Base-by-base conservation (phyloP, 2,888 invertebrate species). In the Epirrhoe alternata region DNA sequence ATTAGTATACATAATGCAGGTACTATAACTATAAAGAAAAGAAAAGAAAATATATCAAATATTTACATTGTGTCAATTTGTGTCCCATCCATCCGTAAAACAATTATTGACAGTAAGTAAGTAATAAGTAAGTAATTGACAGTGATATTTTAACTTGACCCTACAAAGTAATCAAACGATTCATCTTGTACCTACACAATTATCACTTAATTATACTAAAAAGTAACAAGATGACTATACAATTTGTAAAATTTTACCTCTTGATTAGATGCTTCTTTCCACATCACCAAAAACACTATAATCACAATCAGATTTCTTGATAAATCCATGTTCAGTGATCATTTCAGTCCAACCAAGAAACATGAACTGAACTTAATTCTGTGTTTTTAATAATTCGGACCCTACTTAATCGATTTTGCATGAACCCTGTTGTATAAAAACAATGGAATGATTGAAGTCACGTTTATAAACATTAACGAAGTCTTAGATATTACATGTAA, bases 361-460 rank as follows among this genome's bases (percentile, higher is more conserved):
- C 24, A 17, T 17, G 5, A 38, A 66, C 31, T 66, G 49, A 49
- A 0, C 38, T 4, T 6, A n/a, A 12, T 47, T 10, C 0, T 6
- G 30, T 56, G 51, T 59, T 63, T 47, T 17, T 10, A 6, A 54
- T 30, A 24, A 2, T 42, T 54, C 54, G 2, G 6, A 42, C 12
- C 14, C 57, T 10, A 1, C 16, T 8, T 62, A 63, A 66, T 66
- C 59, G 55, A 66, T 63, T 66, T 61, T 50, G n/a, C 50, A 51
- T 59, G 66, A 51, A 14, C 45, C 33, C 42, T 31, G 5, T 58
- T 62, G 24, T 42, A 50, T 51, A 42, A 57, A 57, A 66, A 66
- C 66, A 66, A 51, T 50, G 5, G 10, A 47, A 42, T 47, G 12
- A 49, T 12, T 42, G 0, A 4, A 38, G 58, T 35, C 24, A 64